These are phyloP conservation scores for Pygoscelis antarcticus DNA, from an alignment of 2,113 vertebrate species.

Conservation along the genomic window DNA sequence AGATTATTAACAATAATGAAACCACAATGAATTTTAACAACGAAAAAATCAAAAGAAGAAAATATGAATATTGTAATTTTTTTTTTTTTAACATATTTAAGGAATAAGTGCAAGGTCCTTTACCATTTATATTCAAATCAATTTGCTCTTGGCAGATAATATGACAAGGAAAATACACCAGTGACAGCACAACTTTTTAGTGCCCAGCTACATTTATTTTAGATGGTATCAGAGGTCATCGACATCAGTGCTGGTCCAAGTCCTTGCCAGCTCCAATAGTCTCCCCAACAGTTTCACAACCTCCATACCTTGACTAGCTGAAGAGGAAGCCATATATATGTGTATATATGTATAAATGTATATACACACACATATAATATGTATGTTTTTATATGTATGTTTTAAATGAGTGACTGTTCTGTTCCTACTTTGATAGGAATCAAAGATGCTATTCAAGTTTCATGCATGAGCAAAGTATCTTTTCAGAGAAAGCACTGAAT, in stretches of 20 bases:
- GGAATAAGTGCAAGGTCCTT: not conserved
- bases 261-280: not conserved
- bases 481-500: not conserved
- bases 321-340: not conserved
- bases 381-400: not conserved
- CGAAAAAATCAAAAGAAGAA: not conserved
- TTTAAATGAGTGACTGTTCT: not conserved
- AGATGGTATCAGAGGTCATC: not conserved
- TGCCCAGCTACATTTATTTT: not conserved
- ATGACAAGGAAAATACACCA: not conserved
- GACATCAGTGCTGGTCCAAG: not conserved
- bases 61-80: not conserved
- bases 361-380: not conserved
- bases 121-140: not conserved
- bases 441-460: not conserved
- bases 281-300: not conserved
- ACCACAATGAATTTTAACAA: not conserved
- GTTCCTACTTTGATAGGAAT: not conserved
- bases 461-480: accelerated
- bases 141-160: not conserved
- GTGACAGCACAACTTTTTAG: not conserved
- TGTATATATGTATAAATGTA: not conserved
- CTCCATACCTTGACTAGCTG: not conserved
- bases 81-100: not conserved
- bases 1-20: not conserved